Conservation (phyloP, 2,888 invertebrate genomes). For the Aromia moschata region DNA sequence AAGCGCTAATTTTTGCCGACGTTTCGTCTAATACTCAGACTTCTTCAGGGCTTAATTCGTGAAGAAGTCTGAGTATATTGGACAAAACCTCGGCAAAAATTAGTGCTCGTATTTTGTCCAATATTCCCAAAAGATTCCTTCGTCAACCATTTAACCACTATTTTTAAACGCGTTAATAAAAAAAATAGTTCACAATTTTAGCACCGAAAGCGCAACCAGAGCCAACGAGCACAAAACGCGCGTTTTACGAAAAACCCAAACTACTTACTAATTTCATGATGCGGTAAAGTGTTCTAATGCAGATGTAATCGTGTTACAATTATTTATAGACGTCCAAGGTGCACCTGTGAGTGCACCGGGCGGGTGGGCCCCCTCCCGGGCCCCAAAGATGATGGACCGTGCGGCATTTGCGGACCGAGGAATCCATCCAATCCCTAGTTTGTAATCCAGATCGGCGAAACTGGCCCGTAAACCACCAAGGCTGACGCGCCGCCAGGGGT, state of each 20-base stretch:
- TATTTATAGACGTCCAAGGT: constrained; percentile 42
- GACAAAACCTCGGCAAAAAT: too few relatives aligned
- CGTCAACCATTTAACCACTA: too few relatives aligned
- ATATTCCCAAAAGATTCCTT: too few relatives aligned
- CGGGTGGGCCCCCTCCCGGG: constrained; percentile 39
- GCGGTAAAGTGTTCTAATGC: constrained; percentile 41
- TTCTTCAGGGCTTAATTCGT: too few relatives aligned
- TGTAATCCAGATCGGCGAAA: constrained; percentile 31
- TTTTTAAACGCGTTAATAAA: too few relatives aligned
- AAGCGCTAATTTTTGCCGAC: too few relatives aligned
- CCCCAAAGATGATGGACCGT: constrained; percentile 66
- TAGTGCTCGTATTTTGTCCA: too few relatives aligned
- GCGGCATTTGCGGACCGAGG: constrained; percentile 60
- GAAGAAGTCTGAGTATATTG: too few relatives aligned
- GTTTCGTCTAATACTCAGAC: too few relatives aligned
- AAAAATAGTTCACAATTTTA: too few relatives aligned
- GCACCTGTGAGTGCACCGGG: constrained; percentile 40
- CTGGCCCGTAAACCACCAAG: constrained; percentile 33
- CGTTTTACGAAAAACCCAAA: constrained; percentile 11
- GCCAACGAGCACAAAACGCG: too few relatives aligned
- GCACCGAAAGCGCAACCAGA: too few relatives aligned
- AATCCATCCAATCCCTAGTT: constrained; percentile 27
- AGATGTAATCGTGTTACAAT: constrained; percentile 40
- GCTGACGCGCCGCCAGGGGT: constrained; percentile 20
- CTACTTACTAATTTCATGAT: constrained; percentile 50